A percentile compares a stretch with the other conserved stretches of the same genome.
Evolutionary conservation across 2,888 invertebrate species (phyloP).

Genomic region (Gymnocheta viridis): DNA sequence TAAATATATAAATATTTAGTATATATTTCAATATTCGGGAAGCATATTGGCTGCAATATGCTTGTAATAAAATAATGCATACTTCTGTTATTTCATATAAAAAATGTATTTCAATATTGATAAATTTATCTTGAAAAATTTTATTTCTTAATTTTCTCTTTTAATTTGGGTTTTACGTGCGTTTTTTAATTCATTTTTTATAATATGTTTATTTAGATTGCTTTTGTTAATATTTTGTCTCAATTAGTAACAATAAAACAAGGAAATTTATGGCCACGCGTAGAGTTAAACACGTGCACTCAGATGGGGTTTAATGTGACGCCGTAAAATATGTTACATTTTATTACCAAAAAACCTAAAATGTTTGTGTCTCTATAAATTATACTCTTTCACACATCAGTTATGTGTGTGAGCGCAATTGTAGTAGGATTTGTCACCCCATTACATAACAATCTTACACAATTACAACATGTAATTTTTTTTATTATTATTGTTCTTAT

Average conservation of each 20-base stretch:
- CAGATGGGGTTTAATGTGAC: slow-evolving; percentile 26
- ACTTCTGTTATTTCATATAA: background rate
- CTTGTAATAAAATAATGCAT: background rate
- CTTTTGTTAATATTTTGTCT: slow-evolving; percentile 45
- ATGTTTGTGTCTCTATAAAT: slow-evolving; percentile 11
- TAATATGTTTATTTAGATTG: background rate
- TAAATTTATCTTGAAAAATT: background rate
- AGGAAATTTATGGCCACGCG: slow-evolving; percentile 23
- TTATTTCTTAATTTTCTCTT: background rate
- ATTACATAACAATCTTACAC: slow-evolving; percentile 29
- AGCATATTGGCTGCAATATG: background rate
- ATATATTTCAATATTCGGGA: background rate
- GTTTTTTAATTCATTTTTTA: background rate
- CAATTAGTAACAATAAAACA: slow-evolving; percentile 45
- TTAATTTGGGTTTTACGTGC: background rate
- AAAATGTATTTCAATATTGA: background rate
- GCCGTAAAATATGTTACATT: slow-evolving; percentile 55
- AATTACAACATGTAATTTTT: slow-evolving; percentile 47
- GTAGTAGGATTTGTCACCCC: slow-evolving; percentile 14
- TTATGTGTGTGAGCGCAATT: background rate
- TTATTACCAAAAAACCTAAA: slow-evolving; percentile 45
- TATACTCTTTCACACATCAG: background rate
- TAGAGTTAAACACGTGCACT: background rate
- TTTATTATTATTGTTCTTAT: slow-evolving; percentile 27
- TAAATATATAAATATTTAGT: background rate